Evolutionary conservation across 2,888 invertebrate species (phyloP).

Genomic region (Mesopsocus fuscifrons): DNA sequence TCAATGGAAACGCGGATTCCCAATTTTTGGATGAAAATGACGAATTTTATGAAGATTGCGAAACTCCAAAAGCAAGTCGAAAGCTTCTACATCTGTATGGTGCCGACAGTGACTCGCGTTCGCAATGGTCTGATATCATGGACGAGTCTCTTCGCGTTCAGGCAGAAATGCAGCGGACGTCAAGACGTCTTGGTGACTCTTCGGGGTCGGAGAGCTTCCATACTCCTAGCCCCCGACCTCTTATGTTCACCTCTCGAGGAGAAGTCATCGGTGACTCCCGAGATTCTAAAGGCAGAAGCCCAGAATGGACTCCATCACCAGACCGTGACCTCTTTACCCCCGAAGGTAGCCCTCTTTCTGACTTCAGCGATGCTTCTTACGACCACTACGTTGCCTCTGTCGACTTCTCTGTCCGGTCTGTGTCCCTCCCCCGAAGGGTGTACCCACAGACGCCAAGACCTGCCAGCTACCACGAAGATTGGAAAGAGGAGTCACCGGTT

Average conservation of each 20-base stretch:
- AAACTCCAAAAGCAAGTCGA: too few species aligned
- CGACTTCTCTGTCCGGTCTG: constrained; percentile 27
- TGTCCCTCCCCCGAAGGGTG: constrained; percentile 24
- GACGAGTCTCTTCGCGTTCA: too few species aligned
- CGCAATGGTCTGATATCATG: too few species aligned
- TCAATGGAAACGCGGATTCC: too few species aligned
- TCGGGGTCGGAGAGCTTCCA: not conserved
- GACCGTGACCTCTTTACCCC: constrained; percentile 1
- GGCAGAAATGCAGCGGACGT: too few species aligned
- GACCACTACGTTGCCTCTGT: constrained; percentile 30
- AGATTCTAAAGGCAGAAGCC: too few species aligned
- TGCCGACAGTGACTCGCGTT: too few species aligned
- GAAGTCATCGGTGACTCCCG: constrained; percentile 1
- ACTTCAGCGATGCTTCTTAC: constrained; percentile 7
- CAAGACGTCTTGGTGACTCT: too few species aligned
- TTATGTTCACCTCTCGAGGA: not conserved
- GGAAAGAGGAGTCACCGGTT: constrained; percentile 55
- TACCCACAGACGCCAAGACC: constrained; percentile 19
- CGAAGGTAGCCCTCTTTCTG: constrained; percentile 1
- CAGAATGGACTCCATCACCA: not conserved
- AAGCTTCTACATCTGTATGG: too few species aligned
- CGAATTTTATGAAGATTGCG: too few species aligned
- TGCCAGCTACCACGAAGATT: constrained; percentile 30
- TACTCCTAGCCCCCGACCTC: not conserved
- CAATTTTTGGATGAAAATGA: too few species aligned